Evolutionary conservation across 1,140 invertebrate species (phyloP), one percentile per base, ranked within the genome.

Genomic region (Pachypeltis micranthus): DNA sequence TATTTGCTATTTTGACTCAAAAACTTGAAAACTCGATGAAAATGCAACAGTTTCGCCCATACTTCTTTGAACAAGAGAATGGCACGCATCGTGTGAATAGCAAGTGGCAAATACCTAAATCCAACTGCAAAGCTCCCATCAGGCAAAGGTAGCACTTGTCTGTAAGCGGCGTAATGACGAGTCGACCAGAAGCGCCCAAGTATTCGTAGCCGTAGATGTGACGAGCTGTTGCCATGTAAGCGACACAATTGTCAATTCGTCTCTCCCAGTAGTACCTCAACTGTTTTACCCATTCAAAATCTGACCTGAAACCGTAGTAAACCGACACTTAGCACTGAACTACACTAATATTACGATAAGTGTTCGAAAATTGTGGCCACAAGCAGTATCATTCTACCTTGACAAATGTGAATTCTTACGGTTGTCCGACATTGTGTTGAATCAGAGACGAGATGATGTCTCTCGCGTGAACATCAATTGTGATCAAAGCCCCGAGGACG

Each of bases 131-230:
- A 1, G 90, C 91, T 19, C 90, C 90, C 86, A 93, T 91, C 3
- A 93, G 74, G 68, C 89, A 91, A 0, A 92, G 73, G 74, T 95
- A 87, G 71, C 90, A 93, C 28, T 88, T 85, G 74, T 96, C 90
- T 0, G 90, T 92, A 39, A 88, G 72, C 0, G 88, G 87, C 0
- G 88, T 91, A 65, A 89, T 88, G 1, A 91, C 89, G 16, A 91
- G 76, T 64, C 87, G 82, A 70, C 85, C 83, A 60, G 83, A 83
- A 57, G 91, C 91, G 1, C 92, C 92, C 19, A 96, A 76, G 74
- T 96, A 96, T 74, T 96, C 93, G 72, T 93, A 95, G 3, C 90
- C 91, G 71, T 96, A 96, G 27, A 85, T 78, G 69, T 93, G 85
- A 69, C 83, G 79, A 0, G 85, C 81, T 65, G 82, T 87, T 0